Evolutionary conservation across 2,797 vertebrate species (phyloP).

Genomic region (Phyllotis vaccarum): DNA sequence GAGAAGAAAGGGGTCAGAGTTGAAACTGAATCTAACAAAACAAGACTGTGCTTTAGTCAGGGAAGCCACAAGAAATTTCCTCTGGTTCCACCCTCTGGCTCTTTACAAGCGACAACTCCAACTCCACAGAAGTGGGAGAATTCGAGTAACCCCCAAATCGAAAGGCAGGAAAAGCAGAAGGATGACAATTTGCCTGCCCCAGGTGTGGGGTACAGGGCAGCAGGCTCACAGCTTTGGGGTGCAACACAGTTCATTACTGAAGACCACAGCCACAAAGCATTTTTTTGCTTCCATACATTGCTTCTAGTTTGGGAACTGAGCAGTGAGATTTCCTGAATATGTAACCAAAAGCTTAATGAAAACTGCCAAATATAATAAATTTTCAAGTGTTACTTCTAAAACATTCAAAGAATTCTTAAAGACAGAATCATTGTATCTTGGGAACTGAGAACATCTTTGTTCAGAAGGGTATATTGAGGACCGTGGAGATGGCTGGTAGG

Average conservation of each 20-base stretch:
- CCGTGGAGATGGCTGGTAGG: background rate
- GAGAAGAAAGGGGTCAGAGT: background rate
- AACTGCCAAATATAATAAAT: conserved; percentile 58
- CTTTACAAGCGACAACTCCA: background rate
- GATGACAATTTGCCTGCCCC: fast-evolving
- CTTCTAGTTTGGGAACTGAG: conserved; percentile 39
- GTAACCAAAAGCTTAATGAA: conserved; percentile 5
- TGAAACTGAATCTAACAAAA: background rate
- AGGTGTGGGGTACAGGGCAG: too few relatives aligned
- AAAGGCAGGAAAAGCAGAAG: background rate
- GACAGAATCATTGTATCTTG: conserved; percentile 43
- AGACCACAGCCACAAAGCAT: too few relatives aligned
- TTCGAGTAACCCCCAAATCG: background rate
- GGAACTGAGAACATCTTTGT: conserved; percentile 51
- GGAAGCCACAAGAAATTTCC: background rate
- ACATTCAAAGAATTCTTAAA: conserved; percentile 59
- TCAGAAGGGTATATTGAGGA: conserved; percentile 35
- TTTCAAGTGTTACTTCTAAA: conserved; percentile 60
- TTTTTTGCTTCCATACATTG: background rate
- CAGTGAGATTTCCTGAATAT: conserved; percentile 25
- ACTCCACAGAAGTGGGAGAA: background rate
- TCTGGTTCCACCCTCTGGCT: background rate
- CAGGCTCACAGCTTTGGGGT: background rate
- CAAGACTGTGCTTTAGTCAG: background rate
- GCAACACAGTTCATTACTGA: background rate